Evolutionary conservation across 2,113 vertebrate species (phyloP), one percentile per base, ranked within the genome.

Genomic region (Anhinga rufa): DNA sequence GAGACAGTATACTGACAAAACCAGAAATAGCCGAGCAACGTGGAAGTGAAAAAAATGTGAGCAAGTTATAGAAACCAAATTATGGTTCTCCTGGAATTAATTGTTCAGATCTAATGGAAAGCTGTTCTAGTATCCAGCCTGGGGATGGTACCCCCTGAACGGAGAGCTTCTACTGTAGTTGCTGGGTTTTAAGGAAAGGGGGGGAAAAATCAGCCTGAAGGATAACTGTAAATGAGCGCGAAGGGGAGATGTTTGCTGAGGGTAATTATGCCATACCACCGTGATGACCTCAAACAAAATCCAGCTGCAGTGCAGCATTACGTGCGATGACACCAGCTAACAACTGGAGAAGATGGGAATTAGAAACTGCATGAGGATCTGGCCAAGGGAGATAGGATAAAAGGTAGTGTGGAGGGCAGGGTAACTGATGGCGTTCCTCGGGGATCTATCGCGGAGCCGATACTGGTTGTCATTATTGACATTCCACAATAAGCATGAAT

Each of bases 71-170:
- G 77, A 60, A 93, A 51, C 22, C 25, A 55, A 89, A 48, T 6
- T 22, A 55, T 86, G 1, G 1, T 11, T 60, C 71, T 64, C 40
- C 88, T 74, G 31, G 26, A 61, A 74, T 16, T 65, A 42, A 60
- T 77, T 84, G 81, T 38, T 77, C 49, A 48, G 38, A 32, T 38
- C 16, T 66, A 55, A 68, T 17, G 26, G 69, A 77, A 69, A 77
- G 40, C 17, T 70, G 34, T 51, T 89, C 34, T 7, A 16, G 25
- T 32, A 36, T 40, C 28, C 40, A 54, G 24, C 26, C 60, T 66
- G 51, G 55, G 31, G 71, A 31, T 29, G 4, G 0, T 4, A 25
- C 22, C n/a, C n/a, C 0, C 0, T 5, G 22, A 51, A 61, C 11
- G 20, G 16, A 66, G 29, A 74, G 16, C 21, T 31, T 48, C 28